Evolutionary conservation across 2,888 invertebrate species (phyloP).

Genomic region (Cantharis rustica): DNA sequence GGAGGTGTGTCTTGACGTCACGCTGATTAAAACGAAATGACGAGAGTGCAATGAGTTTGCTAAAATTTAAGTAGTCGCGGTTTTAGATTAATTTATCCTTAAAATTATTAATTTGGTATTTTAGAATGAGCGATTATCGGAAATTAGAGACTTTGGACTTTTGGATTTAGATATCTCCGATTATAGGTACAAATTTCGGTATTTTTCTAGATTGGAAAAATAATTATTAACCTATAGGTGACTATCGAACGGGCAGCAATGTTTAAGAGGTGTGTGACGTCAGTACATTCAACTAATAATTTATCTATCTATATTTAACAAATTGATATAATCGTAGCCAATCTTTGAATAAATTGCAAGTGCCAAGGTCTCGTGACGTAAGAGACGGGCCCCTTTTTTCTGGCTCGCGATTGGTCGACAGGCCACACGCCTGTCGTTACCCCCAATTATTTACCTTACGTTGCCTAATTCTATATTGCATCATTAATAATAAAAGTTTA

Average conservation of each 20-base stretch:
- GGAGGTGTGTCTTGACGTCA: conserved; percentile 3
- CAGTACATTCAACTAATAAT: neutral
- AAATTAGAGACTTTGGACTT: neutral
- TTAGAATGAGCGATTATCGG: neutral
- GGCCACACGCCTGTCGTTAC: neutral
- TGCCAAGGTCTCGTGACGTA: conserved; percentile 16
- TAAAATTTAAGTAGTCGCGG: neutral
- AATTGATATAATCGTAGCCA: conserved; percentile 10
- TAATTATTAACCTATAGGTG: neutral
- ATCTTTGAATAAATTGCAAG: neutral
- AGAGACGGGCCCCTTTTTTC: conserved; percentile 2
- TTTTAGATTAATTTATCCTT: neutral
- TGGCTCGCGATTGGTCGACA: neutral
- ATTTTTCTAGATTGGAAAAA: neutral
- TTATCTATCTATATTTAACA: conserved; percentile 9
- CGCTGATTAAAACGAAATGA: neutral
- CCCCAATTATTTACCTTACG: neutral
- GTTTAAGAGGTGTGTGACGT: neutral
- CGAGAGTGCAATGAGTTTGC: neutral
- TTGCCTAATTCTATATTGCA: conserved; percentile 1
- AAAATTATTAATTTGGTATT: neutral
- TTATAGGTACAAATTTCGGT: neutral
- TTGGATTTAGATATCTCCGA: neutral
- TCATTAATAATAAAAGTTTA: conserved; percentile 13
- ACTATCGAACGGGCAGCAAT: neutral